Evolutionary conservation across 2,888 invertebrate genomes (phyloP), one percentile per base, ranked within the genome.

Genomic region (Scelioninae gen. 1): DNA sequence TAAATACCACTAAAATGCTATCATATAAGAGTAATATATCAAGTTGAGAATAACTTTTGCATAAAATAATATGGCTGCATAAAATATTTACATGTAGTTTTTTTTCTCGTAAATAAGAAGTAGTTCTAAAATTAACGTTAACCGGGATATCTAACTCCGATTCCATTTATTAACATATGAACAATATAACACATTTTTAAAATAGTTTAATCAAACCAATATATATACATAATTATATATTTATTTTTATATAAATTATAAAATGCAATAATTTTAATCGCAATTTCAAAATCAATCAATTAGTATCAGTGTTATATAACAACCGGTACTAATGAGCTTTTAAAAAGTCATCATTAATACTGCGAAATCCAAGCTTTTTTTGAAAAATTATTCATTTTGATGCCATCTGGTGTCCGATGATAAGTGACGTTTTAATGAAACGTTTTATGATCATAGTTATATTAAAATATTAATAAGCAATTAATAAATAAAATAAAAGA

Each of bases 341-440:
- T 75, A 75, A 75, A 75, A 75, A 75, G 75, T 75, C 75, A 60
- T 66, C 75, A 75, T 75, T 75, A 75, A 66, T 75, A 43, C 40
- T 38, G 16, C 66, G n/a, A 32, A 51, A 43, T 75, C 31, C 31
- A 4, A 55, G 47, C 58, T 75, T 75, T 80, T n/a, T 85, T 82
- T 80, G 32, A 32, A 53, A 49, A 79, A 55, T 53, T 77, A 72
- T 76, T 82, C 23, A 66, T 74, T 77, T 77, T n/a, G 55, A 62
- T 69, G 60, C 62, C 68, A 77, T 55, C 62, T 77, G 77, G 55
- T 69, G 62, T 77, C 51, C 31, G 47, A 49, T 68, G 60, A 77
- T 60, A 60, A 68, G 68, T 60, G 51, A 55, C 45, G 47, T 45
- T 77, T 68, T 69, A 77, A 77, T 77, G 31, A 63, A 69, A 63